These are phyloP conservation scores for Philopotamus ludificatus DNA, from an alignment of 1,140 invertebrate genomes.

Conservation along the genomic window DNA sequence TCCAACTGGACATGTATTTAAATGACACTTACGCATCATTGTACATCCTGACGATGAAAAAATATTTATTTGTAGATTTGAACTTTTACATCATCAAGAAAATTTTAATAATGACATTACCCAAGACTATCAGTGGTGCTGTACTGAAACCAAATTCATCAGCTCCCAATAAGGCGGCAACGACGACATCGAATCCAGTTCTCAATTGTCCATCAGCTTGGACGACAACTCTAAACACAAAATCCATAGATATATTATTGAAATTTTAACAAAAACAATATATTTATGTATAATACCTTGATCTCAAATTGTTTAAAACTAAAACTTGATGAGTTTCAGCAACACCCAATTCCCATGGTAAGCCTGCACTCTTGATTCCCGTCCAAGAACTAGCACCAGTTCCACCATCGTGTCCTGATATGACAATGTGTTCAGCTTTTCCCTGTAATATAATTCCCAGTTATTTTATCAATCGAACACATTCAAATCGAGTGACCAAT, in stretches of 20 bases:
- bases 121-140: conserved; percentile 93
- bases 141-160: conserved; percentile 99
- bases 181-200: conserved; percentile 95
- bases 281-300: conserved; percentile 53
- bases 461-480: conserved; percentile 17
- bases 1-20: conserved; percentile 99
- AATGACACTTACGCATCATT: conserved; percentile 99
- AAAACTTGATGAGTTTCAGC: conserved; percentile 97
- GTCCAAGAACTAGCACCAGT: conserved; percentile 98
- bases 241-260: background rate
- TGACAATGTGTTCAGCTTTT: conserved; percentile 97
- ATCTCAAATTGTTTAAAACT: conserved; percentile 93
- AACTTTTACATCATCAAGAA: background rate
- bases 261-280: conserved; percentile 6
- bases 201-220: conserved; percentile 95
- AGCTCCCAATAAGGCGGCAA: conserved; percentile 92
- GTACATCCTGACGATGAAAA: conserved; percentile 72
- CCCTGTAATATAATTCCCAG: conserved; percentile 60
- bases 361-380: conserved; percentile 89
- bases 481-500: background rate
- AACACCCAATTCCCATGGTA: conserved; percentile 97
- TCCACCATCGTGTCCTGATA: conserved; percentile 98
- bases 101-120: conserved; percentile 44
- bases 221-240: conserved; percentile 72
- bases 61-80: background rate